Evolutionary conservation across 1,140 invertebrate species (phyloP), one percentile per base, ranked within the genome.

Genomic region (Hypsibius dujardini): DNA sequence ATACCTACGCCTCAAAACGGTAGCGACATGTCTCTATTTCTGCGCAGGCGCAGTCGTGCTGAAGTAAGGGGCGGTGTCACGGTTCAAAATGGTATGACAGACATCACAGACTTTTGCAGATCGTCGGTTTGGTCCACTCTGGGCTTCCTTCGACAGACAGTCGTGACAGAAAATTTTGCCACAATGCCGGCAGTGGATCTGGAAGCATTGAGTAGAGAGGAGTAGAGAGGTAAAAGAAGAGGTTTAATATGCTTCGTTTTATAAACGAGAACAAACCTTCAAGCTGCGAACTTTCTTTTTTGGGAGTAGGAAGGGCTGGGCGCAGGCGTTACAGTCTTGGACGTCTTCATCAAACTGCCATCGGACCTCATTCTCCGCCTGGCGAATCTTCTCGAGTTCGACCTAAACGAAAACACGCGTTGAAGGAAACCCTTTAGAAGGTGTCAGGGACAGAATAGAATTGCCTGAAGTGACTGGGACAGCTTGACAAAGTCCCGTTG

Each of bases 301-400:
- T 84, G 72, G 74, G 77, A 82, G 82, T 79, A 50, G 74, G 76
- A 90, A 88, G 59, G 77, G 73, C 72, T 84, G 80, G 76, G 85
- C 88, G 80, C 94, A 97, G 72, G 84, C 83, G 74, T 87, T 87
- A 80, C 94, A 97, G 74, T 93, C 88, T 73, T 86, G 85, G 2
- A 95, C 85, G 82, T 97, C 94, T 74, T 97, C 94, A 76, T 95
- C 92, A 78, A 95, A 90, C 81, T 97, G 93, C 92, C 93, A 97
- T 78, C 93, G 85, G 46, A 97, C 85, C 84, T 95, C 89, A 60
- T 86, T 89, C 77, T 95, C 92, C 40, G 89, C 87, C 76, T 90
- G 89, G 70, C 95, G 84, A 74, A 98, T 92, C 78, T 90, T 90
- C 81, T 98, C 92, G 75, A 98, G 80, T 79, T 96, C 87, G 75